Evolutionary conservation across 2,797 vertebrate species (phyloP).

Genomic region (Strix occidentalis): DNA sequence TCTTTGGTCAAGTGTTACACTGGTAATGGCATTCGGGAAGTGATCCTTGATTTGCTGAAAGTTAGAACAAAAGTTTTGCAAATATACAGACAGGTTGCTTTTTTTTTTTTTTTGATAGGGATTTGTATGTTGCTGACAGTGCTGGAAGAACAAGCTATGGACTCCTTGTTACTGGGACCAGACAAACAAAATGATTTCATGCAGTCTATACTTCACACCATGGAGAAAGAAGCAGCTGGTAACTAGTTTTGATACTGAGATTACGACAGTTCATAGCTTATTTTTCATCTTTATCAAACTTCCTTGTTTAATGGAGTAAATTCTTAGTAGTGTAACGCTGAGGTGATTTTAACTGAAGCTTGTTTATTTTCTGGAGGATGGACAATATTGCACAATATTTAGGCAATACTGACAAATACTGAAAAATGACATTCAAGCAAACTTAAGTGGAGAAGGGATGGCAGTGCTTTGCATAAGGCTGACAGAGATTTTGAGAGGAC

Average conservation of each 20-base stretch:
- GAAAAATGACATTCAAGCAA: neutral
- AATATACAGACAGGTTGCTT: rapidly evolving
- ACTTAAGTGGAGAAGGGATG: neutral
- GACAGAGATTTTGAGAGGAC: neutral
- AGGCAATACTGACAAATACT: neutral
- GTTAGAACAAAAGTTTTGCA: neutral
- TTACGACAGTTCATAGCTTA: neutral
- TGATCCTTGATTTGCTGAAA: neutral
- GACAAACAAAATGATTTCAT: slow-evolving; percentile 84
- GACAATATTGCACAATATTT: neutral
- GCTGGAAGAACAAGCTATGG: slow-evolving; percentile 87
- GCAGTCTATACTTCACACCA: slow-evolving; percentile 83
- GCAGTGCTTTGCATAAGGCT: neutral
- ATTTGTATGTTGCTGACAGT: slow-evolving; percentile 88
- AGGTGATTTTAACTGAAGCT: neutral
- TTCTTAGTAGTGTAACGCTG: neutral
- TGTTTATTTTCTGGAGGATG: neutral
- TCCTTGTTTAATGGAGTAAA: neutral
- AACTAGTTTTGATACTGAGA: slow-evolving; percentile 7
- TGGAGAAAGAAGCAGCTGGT: slow-evolving; percentile 80
- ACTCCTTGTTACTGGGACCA: slow-evolving; percentile 81
- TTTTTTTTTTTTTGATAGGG: slow-evolving; percentile 63
- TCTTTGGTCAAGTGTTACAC: neutral
- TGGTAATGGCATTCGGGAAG: neutral
- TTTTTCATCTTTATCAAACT: neutral